phyloP scores from a whole-genome alignment of 2,113 vertebrate species.

The Zapornia atra region DNA sequence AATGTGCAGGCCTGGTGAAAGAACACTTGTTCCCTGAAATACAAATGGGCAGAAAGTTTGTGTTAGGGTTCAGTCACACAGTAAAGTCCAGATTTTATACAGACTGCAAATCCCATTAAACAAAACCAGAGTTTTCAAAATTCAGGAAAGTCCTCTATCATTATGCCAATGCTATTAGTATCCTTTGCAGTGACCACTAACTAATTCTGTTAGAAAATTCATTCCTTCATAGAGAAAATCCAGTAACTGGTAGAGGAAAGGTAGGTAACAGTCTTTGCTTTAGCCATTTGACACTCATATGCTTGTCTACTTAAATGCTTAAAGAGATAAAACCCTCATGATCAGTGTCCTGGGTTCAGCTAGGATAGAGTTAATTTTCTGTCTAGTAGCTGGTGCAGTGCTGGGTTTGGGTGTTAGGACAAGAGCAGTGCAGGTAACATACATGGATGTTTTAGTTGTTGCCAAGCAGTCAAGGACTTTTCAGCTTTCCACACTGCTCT shows the following conservation, averaged over 20 bases:
- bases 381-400: too few species aligned
- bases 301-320: neutral
- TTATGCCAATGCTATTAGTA: neutral
- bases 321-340: neutral
- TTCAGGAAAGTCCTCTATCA: neutral
- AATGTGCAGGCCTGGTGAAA: slow-evolving; percentile 92
- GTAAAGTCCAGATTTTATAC: neutral
- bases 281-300: neutral
- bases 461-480: too few species aligned
- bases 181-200: neutral
- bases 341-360: neutral
- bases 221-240: neutral
- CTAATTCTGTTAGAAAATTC: neutral
- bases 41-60: neutral
- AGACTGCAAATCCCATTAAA: neutral
- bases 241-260: neutral
- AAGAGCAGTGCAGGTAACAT: too few species aligned
- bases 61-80: neutral
- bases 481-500: too few species aligned
- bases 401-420: too few species aligned
- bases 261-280: neutral
- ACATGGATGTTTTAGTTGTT: too few species aligned
- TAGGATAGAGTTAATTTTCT: too few species aligned
- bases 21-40: slow-evolving; percentile 92
- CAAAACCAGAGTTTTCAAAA: neutral